phyloP scores from a whole-genome alignment of 2,888 invertebrate species.

The Oxytorus armatus region DNA sequence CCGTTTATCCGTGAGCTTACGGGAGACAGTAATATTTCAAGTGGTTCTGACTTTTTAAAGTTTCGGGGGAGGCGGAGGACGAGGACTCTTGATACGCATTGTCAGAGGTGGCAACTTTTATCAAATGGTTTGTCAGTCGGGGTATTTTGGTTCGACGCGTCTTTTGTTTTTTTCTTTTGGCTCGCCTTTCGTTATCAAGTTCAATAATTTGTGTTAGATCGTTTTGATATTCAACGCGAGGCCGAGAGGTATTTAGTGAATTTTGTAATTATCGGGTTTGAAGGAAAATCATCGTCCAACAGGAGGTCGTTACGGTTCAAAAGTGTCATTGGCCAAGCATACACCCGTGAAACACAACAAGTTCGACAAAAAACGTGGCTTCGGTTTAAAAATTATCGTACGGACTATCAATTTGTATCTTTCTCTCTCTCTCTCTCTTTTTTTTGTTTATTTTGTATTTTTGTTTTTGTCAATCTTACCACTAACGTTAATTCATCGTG shows the following conservation, averaged over 20 bases:
- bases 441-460: slow-evolving; percentile 28
- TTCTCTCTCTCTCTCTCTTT: slow-evolving; percentile 2
- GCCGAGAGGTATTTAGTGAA: not conserved
- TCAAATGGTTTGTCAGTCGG: not conserved
- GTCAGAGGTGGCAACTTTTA: not conserved
- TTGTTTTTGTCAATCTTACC: slow-evolving; percentile 46
- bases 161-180: not conserved
- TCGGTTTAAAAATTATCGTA: slow-evolving; percentile 34
- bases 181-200: not conserved
- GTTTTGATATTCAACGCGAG: not conserved
- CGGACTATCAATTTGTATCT: slow-evolving; percentile 27
- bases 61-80: too few species aligned
- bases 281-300: not conserved
- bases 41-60: not conserved
- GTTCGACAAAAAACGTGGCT: not conserved
- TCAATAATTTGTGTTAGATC: not conserved
- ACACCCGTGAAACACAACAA: not conserved
- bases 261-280: not conserved
- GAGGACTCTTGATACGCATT: not conserved
- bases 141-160: not conserved
- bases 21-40: slow-evolving; percentile 18
- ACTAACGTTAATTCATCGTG: slow-evolving; percentile 46
- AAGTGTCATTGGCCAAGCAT: not conserved
- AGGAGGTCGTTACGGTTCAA: not conserved
- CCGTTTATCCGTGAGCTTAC: not conserved